A percentile compares a stretch with the other conserved stretches of the same genome.
Evolutionary conservation across 2,888 invertebrate species (phyloP).

Genomic region (Lithophane socia): DNA sequence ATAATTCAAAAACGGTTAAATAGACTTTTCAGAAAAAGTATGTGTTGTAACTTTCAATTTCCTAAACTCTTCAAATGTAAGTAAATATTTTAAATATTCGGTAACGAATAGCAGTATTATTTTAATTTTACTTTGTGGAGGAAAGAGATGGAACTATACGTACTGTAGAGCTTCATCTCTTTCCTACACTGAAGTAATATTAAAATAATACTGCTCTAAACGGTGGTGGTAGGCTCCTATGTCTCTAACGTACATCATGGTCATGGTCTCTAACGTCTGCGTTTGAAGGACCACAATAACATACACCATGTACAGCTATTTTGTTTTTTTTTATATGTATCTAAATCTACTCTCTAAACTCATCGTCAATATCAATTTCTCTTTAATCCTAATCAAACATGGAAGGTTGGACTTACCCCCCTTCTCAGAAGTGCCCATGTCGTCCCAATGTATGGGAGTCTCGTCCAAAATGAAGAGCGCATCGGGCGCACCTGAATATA

Average conservation of each 20-base stretch:
- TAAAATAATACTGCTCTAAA: too few species aligned
- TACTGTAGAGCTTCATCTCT: too few species aligned
- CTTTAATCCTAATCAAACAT: slow-evolving; percentile 1
- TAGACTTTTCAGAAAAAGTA: background rate
- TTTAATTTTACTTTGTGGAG: too few species aligned
- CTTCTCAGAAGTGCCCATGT: slow-evolving; percentile 74
- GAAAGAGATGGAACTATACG: too few species aligned
- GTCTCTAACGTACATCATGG: too few species aligned
- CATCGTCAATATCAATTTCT: background rate
- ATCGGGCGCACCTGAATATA: slow-evolving; percentile 78
- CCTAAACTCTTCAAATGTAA: background rate
- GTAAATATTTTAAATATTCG: background rate
- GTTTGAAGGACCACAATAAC: background rate
- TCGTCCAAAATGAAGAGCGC: slow-evolving; percentile 71
- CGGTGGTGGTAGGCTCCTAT: too few species aligned
- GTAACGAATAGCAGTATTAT: too few species aligned
- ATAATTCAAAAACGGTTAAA: background rate
- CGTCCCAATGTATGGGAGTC: slow-evolving; percentile 66
- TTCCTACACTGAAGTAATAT: too few species aligned
- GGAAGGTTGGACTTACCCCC: slow-evolving; percentile 67
- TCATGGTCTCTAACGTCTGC: too few species aligned
- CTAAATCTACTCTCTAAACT: too few species aligned
- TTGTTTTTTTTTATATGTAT: background rate
- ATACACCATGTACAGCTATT: too few species aligned
- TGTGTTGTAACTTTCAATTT: too few species aligned